Base-by-base conservation (phyloP, 2,797 vertebrate species). In the Melanotaenia parkinsoni region DNA sequence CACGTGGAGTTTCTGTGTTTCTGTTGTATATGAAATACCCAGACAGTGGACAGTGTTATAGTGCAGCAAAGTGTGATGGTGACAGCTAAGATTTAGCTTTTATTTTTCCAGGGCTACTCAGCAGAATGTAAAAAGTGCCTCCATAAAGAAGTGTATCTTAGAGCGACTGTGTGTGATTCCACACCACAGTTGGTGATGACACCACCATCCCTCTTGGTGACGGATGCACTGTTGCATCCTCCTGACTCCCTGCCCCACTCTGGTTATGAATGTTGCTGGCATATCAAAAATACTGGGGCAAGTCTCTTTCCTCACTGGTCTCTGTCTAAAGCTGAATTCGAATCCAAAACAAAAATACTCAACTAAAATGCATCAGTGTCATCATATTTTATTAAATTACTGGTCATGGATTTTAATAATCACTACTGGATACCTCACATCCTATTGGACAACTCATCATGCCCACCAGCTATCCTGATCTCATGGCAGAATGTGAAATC, bases 21-120 rank as follows among this genome's bases (percentile, higher is more conserved):
- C 33, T 66, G 65, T 73, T 51, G 32, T 76, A 47, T 71, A 72
- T 22, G 1, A 53, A 63, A 71, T 64, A 82, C 79, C 77, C 82
- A 12, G 60, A 70, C 71, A 65, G 72, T 33, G 86, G 92, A 86
- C 88, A 90, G 85, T 91, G 88, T 89, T 91, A 72, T 82, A 91
- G 90, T 89, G 89, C 77, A 80, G 87, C 81, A 74, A 73, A 82
- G 87, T 57, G 20, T 76, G 74, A 77, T 76, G 72, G 79, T 90
- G 92, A 92, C 93, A 94, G 90, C 83, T 67, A 81, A 91, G 93
- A 94, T 94, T 92, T 91, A 92, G 89, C 85, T 89, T 91, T 92
- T 91, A 90, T 93, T 92, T 93, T 94, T 90, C 88, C 83, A 94
- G 82, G 87, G 83, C 91, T 87, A 92, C 93, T 94, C 93, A 93